These are phyloP conservation scores for Camelus dromedarius DNA, from an alignment of 2,113 vertebrate genomes.

Conservation along the genomic window DNA sequence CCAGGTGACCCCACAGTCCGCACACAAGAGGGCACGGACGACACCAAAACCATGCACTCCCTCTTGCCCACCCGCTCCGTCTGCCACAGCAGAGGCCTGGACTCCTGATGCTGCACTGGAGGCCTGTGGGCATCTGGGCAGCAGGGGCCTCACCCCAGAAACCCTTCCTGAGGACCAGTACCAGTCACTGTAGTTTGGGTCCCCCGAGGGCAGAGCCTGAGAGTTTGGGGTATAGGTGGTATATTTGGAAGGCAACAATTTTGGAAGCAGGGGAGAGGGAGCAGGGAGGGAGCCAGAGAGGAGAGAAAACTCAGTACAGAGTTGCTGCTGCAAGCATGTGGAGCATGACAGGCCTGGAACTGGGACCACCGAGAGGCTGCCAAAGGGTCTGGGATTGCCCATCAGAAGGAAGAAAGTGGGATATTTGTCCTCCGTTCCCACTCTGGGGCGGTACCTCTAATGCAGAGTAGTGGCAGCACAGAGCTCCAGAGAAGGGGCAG, in stretches of 20 bases:
- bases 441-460: neutral
- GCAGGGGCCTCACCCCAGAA: neutral
- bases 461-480: neutral
- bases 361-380: no score
- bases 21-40: neutral
- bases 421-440: neutral
- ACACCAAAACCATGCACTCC: neutral
- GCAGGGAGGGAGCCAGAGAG: neutral
- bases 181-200: neutral
- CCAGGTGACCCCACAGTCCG: neutral
- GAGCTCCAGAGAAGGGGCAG: neutral
- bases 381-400: neutral
- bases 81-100: neutral
- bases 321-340: neutral
- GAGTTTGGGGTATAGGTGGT: neutral
- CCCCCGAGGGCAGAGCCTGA: neutral
- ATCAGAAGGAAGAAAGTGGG: neutral
- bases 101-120: neutral
- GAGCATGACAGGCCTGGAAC: no score
- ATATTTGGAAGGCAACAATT: neutral
- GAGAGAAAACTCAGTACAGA: neutral
- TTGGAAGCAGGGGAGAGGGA: neutral
- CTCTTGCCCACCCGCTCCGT: neutral
- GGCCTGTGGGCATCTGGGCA: no score
- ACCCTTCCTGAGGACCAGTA: neutral